Conservation (phyloP, 2,888 invertebrate genomes). For the Drosophila paranaensis region DNA sequence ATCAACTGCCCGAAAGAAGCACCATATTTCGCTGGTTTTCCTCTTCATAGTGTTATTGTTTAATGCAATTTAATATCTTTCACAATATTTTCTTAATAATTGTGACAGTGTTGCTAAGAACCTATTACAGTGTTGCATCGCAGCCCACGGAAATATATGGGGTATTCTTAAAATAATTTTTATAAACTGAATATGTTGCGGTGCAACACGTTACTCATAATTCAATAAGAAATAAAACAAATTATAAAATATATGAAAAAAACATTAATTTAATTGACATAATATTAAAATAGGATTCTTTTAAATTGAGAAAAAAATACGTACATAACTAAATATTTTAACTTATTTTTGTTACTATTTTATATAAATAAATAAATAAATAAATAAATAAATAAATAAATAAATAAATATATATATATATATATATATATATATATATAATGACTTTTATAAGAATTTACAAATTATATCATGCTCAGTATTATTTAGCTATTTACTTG, state of each 20-base stretch:
- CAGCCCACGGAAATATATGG: not conserved
- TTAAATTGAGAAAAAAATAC: not conserved
- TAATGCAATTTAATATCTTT: slow-evolving; percentile 26
- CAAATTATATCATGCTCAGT: not conserved
- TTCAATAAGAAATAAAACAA: not conserved
- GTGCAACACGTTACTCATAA: not conserved
- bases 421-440: not conserved
- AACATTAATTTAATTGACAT: not conserved
- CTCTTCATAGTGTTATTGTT: slow-evolving; percentile 56
- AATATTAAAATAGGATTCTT: not conserved
- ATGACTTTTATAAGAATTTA: too few relatives aligned
- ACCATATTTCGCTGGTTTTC: slow-evolving; percentile 69
- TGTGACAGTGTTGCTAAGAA: slow-evolving; percentile 31
- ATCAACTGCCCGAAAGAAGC: slow-evolving; percentile 63
- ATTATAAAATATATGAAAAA: not conserved
- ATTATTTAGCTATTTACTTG: not conserved
- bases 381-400: too few relatives aligned
- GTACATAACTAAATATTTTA: not conserved
- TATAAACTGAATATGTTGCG: not conserved
- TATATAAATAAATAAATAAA: too few relatives aligned
- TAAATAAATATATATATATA: too few relatives aligned
- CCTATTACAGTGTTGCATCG: slow-evolving; percentile 6
- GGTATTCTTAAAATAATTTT: not conserved
- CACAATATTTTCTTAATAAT: slow-evolving; percentile 35
- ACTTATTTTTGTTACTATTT: not conserved